Conservation (phyloP, 1,140 invertebrate genomes). For the Onthophagus taurus region DNA sequence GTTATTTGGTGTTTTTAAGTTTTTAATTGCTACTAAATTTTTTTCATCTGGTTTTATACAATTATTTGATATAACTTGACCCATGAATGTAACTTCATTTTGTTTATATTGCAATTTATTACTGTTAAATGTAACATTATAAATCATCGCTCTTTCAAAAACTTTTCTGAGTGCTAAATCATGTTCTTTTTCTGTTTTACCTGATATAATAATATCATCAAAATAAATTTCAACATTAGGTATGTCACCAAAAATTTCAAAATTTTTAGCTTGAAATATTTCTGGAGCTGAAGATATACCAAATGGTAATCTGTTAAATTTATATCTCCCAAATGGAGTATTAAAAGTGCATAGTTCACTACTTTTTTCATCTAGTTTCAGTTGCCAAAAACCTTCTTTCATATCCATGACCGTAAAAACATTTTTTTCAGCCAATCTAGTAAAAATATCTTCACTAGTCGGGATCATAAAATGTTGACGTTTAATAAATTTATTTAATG, state of each 20-base stretch:
- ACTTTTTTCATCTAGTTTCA: constrained; percentile 28
- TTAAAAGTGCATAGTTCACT: constrained; percentile 21
- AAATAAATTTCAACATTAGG: constrained; percentile 25
- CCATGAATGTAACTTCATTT: constrained; percentile 5
- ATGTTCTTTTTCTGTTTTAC: constrained; percentile 23
- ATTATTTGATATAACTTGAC: not conserved
- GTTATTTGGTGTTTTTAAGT: not conserved
- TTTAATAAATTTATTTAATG: constrained; percentile 36
- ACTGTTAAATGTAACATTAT: constrained; percentile 7
- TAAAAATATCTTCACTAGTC: constrained; percentile 27
- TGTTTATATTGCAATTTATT: not conserved
- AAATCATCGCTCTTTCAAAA: constrained; percentile 2
- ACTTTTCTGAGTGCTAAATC: constrained; percentile 26
- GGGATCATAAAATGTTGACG: constrained; percentile 29
- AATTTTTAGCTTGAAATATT: constrained; percentile 24
- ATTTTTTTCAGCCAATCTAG: constrained; percentile 10
- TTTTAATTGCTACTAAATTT: constrained; percentile 1
- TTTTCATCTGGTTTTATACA: not conserved
- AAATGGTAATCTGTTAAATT: constrained; percentile 25
- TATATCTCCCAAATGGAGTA: constrained; percentile 26
- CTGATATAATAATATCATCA: constrained; percentile 30
- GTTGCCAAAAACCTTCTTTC: constrained; percentile 24
- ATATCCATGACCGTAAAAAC: constrained; percentile 22
- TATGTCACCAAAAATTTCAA: constrained; percentile 26
- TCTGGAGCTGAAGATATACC: constrained; percentile 23